Evolutionary conservation across 2,888 invertebrate genomes (phyloP).

Genomic region (Eristalis pertinax): DNA sequence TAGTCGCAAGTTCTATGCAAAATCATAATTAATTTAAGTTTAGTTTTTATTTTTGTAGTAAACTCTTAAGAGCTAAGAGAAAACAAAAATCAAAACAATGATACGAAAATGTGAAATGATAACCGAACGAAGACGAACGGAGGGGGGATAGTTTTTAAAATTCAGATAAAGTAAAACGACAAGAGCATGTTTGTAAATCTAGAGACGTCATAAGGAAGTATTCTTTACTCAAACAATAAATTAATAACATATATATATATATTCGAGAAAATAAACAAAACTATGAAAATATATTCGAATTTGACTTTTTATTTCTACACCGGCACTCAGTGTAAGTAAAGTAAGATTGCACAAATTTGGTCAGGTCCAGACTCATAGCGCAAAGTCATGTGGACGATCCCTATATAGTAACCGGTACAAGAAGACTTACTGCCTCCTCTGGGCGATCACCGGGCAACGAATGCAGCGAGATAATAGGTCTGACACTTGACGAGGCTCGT

Average conservation of each 20-base stretch:
- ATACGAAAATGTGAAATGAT: conserved; percentile 6
- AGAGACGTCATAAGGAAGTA: conserved; percentile 49
- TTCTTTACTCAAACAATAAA: conserved; percentile 68
- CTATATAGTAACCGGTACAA: too few species aligned
- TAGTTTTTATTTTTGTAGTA: conserved; percentile 61
- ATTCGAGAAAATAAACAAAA: conserved; percentile 67
- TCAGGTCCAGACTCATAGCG: too few species aligned
- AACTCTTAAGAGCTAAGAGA: conserved; percentile 32
- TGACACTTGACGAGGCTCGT: too few species aligned
- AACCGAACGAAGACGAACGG: not conserved
- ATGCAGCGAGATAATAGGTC: too few species aligned
- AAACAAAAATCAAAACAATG: conserved; percentile 24
- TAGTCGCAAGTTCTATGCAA: conserved; percentile 34
- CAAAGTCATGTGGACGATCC: too few species aligned
- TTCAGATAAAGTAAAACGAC: conserved; percentile 20
- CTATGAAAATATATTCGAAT: conserved; percentile 10
- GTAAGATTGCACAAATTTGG: too few species aligned
- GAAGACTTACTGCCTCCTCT: too few species aligned
- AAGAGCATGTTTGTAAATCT: conserved; percentile 36
- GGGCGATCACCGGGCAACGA: too few species aligned
- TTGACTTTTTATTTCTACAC: not conserved
- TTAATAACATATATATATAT: conserved; percentile 66
- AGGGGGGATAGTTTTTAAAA: conserved; percentile 28
- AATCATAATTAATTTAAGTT: conserved; percentile 40
- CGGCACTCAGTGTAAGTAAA: too few species aligned